These are phyloP conservation scores for Zaprionus ornatus DNA, from an alignment of 1,140 invertebrate genomes.

Conservation along the genomic window DNA sequence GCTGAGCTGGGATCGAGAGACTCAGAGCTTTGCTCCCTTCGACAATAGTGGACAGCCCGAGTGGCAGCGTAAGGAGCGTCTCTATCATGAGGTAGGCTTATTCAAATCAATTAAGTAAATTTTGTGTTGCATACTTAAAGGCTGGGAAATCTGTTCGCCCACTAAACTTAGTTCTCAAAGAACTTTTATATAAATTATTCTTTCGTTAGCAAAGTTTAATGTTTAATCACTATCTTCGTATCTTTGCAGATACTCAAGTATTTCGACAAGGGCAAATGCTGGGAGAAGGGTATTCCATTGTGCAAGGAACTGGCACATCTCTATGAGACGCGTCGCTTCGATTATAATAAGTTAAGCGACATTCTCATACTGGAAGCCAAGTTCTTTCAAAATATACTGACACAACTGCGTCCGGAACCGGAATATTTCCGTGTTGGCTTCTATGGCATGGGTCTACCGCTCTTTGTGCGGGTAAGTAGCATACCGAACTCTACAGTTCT, in stretches of 20 bases:
- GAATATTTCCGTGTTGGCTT: slow-evolving; percentile 99
- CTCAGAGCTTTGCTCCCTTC: slow-evolving; percentile 85
- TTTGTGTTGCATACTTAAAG: background rate
- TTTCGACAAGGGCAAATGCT: slow-evolving; percentile 98
- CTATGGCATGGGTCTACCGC: slow-evolving; percentile 96
- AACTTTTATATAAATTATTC: too few relatives aligned
- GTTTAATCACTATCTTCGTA: too few relatives aligned
- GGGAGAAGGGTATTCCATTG: slow-evolving; percentile 97
- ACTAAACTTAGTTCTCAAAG: too few relatives aligned
- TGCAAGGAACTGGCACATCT: slow-evolving; percentile 95
- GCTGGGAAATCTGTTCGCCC: too few relatives aligned
- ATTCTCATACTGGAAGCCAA: slow-evolving; percentile 93
- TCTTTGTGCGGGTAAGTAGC: slow-evolving; percentile 93
- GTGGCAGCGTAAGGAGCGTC: slow-evolving; percentile 95
- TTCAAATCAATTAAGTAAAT: background rate
- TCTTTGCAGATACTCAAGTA: slow-evolving; percentile 90
- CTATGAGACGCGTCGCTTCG: slow-evolving; percentile 95
- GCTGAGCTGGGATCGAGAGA: slow-evolving; percentile 92
- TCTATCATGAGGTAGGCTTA: slow-evolving; percentile 90
- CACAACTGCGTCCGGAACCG: slow-evolving; percentile 93
- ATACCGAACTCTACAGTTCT: background rate
- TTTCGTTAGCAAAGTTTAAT: too few relatives aligned
- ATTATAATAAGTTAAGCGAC: slow-evolving; percentile 94
- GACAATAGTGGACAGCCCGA: slow-evolving; percentile 88
- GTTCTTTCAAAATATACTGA: slow-evolving; percentile 96